Conservation (phyloP, 1,140 invertebrate species). For the Drosophila mojavensis region DNA sequence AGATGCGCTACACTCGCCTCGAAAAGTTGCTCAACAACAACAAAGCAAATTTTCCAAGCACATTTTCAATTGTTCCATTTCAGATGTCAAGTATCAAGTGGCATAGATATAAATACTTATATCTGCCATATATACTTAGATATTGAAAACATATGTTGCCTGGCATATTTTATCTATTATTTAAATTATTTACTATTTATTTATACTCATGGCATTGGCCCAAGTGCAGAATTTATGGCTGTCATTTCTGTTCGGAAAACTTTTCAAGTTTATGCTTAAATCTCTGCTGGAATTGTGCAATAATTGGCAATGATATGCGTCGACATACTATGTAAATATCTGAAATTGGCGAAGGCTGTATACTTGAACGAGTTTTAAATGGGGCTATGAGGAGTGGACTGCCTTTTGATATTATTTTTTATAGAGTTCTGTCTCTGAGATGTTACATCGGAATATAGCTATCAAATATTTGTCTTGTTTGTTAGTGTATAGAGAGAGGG, state of each 20-base stretch:
- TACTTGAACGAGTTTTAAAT: slow-evolving; percentile 69
- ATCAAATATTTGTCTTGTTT: too few relatives aligned
- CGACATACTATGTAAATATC: slow-evolving; percentile 46
- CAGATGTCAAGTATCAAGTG: slow-evolving; percentile 19
- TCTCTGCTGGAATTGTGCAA: slow-evolving; percentile 62
- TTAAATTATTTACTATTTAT: slow-evolving; percentile 23
- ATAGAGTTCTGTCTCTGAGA: too few relatives aligned
- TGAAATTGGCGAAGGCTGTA: slow-evolving; percentile 60
- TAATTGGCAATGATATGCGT: slow-evolving; percentile 59
- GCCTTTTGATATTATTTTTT: too few relatives aligned
- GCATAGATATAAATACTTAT: slow-evolving; percentile 30
- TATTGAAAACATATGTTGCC: slow-evolving; percentile 70
- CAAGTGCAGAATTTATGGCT: slow-evolving; percentile 68
- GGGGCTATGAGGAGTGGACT: slow-evolving; percentile 44
- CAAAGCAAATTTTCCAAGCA: slow-evolving; percentile 5
- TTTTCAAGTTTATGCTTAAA: slow-evolving; percentile 52
- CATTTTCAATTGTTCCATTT: slow-evolving; percentile 12
- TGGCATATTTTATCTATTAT: slow-evolving; percentile 45
- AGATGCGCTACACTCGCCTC: slow-evolving; percentile 19
- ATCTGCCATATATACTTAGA: slow-evolving; percentile 32
- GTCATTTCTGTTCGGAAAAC: slow-evolving; percentile 21
- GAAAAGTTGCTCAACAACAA: slow-evolving; percentile 35
- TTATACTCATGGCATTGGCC: slow-evolving; percentile 46
- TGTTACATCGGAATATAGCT: too few relatives aligned
- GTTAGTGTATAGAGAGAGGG: too few relatives aligned